Percentiles rank a stretch among this genome's conserved stretches.
phyloP scores from a whole-genome alignment of 2,797 vertebrate genomes.

The Anabacerthia variegaticeps region DNA sequence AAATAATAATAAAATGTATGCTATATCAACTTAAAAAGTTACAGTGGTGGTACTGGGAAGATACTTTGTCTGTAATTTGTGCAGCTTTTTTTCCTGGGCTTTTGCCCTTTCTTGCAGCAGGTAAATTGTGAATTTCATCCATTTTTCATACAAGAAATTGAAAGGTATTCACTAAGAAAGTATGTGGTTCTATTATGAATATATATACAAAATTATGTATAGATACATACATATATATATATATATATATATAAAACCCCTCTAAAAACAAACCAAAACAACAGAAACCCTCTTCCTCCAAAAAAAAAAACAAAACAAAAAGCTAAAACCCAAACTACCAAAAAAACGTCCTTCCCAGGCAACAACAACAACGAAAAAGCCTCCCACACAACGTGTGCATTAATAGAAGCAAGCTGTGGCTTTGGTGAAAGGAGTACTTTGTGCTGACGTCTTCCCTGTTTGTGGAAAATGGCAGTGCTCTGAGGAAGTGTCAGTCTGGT shows the following conservation, averaged over 20 bases:
- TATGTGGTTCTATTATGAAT: neutral
- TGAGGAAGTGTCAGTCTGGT: neutral
- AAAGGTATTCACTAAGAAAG: neutral
- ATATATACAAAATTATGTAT: neutral
- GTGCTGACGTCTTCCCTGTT: neutral
- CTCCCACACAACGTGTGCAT: neutral
- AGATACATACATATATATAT: neutral
- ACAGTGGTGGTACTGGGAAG: neutral
- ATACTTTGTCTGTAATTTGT: neutral
- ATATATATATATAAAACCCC: neutral
- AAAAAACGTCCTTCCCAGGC: neutral
- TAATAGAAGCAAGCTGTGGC: neutral
- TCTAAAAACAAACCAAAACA: neutral
- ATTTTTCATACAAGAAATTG: neutral
- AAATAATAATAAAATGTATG: neutral
- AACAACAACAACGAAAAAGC: neutral
- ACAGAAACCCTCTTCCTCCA: too few relatives aligned
- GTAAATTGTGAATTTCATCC: neutral
- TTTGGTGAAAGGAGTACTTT: neutral
- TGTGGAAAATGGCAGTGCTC: neutral
- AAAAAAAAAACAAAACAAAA: neutral
- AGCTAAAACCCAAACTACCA: neutral
- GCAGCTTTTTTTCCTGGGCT: accelerated
- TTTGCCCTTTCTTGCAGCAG: neutral
- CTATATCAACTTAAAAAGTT: neutral